phyloP scores from a whole-genome alignment of 2,113 vertebrate species.

The Indri indri region DNA sequence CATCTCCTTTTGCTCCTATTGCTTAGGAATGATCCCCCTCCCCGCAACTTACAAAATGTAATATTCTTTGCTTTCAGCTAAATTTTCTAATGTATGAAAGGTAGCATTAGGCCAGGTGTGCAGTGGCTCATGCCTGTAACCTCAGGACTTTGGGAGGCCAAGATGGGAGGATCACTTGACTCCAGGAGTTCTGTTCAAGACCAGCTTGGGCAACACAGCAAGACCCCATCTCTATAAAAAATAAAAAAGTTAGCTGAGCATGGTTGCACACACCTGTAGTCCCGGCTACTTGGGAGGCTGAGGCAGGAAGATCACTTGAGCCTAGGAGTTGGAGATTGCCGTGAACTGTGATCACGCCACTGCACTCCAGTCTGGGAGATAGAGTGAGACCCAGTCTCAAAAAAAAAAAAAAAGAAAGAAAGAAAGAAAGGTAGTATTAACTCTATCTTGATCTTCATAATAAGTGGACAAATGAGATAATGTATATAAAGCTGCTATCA shows the following conservation, averaged over 20 bases:
- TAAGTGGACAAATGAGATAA: not conserved
- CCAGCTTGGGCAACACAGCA: too few relatives aligned
- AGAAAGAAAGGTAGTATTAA: not conserved
- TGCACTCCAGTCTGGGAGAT: not conserved
- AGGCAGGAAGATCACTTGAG: not conserved
- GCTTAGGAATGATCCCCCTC: not conserved
- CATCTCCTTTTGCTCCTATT: not conserved
- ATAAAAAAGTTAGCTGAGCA: too few relatives aligned
- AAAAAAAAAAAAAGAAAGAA: not conserved
- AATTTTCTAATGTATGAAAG: conserved; percentile 6
- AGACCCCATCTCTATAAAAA: too few relatives aligned
- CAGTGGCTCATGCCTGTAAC: not conserved
- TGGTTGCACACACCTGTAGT: too few relatives aligned
- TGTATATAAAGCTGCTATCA: not conserved
- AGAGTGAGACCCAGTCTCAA: not conserved
- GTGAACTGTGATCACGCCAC: not conserved
- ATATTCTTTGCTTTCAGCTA: conserved; percentile 29
- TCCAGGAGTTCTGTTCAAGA: too few relatives aligned
- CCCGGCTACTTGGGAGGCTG: too few relatives aligned
- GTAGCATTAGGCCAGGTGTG: too few relatives aligned
- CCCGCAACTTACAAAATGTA: not conserved
- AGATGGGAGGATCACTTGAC: too few relatives aligned
- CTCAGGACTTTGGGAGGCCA: not conserved
- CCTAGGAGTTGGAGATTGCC: not conserved
- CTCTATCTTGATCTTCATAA: conserved; percentile 2